Evolutionary conservation across 2,113 vertebrate species (phyloP), one percentile per base, ranked within the genome.

Genomic region (Oryzias melastigma): DNA sequence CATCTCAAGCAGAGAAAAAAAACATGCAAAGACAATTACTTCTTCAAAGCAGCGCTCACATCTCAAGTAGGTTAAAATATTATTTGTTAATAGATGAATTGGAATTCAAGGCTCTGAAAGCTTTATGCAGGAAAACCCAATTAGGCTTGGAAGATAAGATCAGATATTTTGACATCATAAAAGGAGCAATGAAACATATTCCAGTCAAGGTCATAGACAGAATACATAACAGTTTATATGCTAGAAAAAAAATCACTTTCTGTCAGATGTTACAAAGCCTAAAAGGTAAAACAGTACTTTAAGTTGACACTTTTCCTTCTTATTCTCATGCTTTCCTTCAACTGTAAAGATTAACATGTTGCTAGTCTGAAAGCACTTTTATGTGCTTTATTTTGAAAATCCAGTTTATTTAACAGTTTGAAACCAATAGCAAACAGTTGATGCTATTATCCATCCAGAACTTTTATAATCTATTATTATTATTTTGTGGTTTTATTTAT

Each of bases 91-190:
- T 56, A 61, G 62, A 68, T 13, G 58, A 49, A 59, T 61, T 76
- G 78, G 71, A 73, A 78, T 72, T 72, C 51, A 45, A 16, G 18
- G 25, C 71, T 58, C 7, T 29, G 59, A 52, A 68, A 80, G 56
- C 42, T 66, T 62, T 60, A 24, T 51, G 56, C 50, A 49, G 44
- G 62, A 57, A 69, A 87, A 83, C 55, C 68, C 60, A 75, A 76
- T 88, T 82, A 64, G 54, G 66, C 48, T 59, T 60, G 72, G 27
- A 59, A 56, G 68, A 60, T 54, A n/a, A n/a, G n/a, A n/a, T n/a
- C 66, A 59, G 75, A 78, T 78, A 75, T 47, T 72, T 69, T 73
- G 66, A 43, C 47, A 60, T 41, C 73, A 74, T 80, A 80, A 88
- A 74, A 85, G 68, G 62, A 77, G 75, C 65, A 62, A 62, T 51